Evolutionary conservation across 1,140 invertebrate species (phyloP).

Genomic region (Whitmania pigra): DNA sequence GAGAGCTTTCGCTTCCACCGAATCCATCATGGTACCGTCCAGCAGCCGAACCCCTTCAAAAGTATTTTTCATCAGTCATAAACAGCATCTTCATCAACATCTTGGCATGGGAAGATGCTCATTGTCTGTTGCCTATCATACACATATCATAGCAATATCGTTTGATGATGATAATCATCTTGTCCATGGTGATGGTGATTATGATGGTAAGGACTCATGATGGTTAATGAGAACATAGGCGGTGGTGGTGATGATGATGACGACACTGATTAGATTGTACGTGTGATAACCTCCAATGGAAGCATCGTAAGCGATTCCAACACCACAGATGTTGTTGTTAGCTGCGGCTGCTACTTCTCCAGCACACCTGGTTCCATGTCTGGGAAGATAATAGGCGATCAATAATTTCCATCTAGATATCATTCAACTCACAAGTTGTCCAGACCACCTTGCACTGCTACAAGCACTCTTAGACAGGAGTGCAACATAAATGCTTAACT

Average conservation of each 20-base stretch:
- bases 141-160: too few relatives aligned
- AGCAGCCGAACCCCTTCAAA: slow-evolving; percentile 76
- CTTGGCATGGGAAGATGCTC: too few relatives aligned
- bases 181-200: too few relatives aligned
- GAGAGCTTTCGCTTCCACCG: slow-evolving; percentile 78
- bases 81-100: not conserved
- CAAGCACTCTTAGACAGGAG: too few relatives aligned
- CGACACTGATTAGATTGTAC: not conserved
- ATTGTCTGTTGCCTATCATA: too few relatives aligned
- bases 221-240: not conserved
- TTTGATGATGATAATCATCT: too few relatives aligned
- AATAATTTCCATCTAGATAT: too few relatives aligned
- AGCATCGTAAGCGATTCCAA: slow-evolving; percentile 82
- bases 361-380: slow-evolving; percentile 44
- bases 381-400: slow-evolving; percentile 20
- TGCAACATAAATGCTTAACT: too few relatives aligned
- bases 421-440: too few relatives aligned
- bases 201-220: too few relatives aligned
- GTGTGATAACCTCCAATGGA: slow-evolving; percentile 69
- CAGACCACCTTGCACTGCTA: too few relatives aligned
- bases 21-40: slow-evolving; percentile 89
- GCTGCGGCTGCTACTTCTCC: slow-evolving; percentile 85
- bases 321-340: slow-evolving; percentile 80
- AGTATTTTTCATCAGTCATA: not conserved
- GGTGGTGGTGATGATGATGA: too few relatives aligned